These are phyloP conservation scores for Ciona savignyi DNA, from an alignment of 23 tunicate genomes.

Conservation along the genomic window DNA sequence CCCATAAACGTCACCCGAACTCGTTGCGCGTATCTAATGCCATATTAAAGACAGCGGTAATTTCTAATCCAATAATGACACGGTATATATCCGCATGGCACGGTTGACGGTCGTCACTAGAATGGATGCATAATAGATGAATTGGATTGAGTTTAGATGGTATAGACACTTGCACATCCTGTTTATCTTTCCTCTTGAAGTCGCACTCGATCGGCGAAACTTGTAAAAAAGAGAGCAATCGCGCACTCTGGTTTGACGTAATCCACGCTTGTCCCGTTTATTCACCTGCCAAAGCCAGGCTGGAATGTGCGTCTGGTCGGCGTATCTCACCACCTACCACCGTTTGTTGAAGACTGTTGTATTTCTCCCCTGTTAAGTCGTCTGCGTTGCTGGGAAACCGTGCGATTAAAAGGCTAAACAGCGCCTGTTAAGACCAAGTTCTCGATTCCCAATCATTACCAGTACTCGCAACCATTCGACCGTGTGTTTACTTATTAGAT, in stretches of 20 bases:
- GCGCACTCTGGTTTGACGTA: neutral
- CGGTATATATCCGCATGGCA: neutral
- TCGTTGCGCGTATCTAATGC: neutral
- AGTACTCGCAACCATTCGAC: neutral
- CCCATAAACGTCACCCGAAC: neutral
- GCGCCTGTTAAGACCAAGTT: neutral
- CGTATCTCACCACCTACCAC: neutral
- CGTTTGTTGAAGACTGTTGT: too few relatives aligned
- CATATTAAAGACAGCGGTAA: neutral
- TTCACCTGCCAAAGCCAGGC: constrained; percentile 2
- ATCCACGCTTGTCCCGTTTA: constrained; percentile 12
- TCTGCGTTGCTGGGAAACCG: constrained; percentile 1
- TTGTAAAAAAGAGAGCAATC: neutral
- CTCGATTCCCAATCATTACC: neutral
- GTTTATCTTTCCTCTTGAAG: neutral
- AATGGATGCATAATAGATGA: neutral
- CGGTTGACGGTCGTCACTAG: neutral
- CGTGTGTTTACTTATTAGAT: neutral
- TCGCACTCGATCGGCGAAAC: neutral
- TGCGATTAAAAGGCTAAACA: neutral
- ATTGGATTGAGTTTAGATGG: neutral
- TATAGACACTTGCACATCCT: neutral
- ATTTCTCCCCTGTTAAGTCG: neutral
- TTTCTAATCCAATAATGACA: neutral
- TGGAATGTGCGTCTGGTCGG: neutral